Base-by-base conservation (phyloP, 2,888 invertebrate species). In the Polymixis flavicincta region DNA sequence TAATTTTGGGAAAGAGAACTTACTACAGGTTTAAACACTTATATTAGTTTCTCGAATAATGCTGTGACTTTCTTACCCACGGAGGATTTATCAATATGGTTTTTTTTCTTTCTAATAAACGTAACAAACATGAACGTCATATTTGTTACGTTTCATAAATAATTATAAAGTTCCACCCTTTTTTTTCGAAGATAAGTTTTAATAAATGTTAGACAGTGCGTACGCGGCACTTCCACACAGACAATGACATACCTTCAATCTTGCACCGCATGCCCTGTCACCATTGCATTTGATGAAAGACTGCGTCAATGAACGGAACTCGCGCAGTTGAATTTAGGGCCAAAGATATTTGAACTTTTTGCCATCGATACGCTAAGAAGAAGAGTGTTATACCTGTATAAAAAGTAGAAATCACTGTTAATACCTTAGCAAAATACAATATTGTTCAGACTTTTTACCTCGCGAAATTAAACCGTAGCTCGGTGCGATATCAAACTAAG, bases 401-500 rank as follows among this genome's bases (percentile, higher is more conserved):
- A 14, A 32, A 13, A 14, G 8, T 54, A 60, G 0, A 70, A 77
- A 70, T 50, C 17, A 37, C n/a, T 3, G n/a, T 28, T 17, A 57
- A 55, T 71, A 14, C 28, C 17, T 25, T 7, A 50, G 25, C 25
- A 55, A 65, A 48, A n/a, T 14, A 61, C 55, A 67, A 66, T 48
- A 48, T 45, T 65, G 28, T 71, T 71, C 52, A 61, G 48, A 57
- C 25, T 69, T 37, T 52, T 61, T 55, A 68, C 25, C 63, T 67
- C 52, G 2, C 1, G 63, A 66, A 67, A 83, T 59, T 59, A 65
- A 82, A 73, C 19, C 48, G 28, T 4, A 60, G 60, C 63, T 55
- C 19, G 45, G 0, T 25, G n/a, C n/a, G n/a, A n/a, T 78, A 71
- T 74, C 57, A 37, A 83, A 78, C 55, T 32, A 65, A 82, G 64